These are phyloP conservation scores for Nipponia nippon DNA, from an alignment of 2,113 vertebrate genomes.

Conservation along the genomic window DNA sequence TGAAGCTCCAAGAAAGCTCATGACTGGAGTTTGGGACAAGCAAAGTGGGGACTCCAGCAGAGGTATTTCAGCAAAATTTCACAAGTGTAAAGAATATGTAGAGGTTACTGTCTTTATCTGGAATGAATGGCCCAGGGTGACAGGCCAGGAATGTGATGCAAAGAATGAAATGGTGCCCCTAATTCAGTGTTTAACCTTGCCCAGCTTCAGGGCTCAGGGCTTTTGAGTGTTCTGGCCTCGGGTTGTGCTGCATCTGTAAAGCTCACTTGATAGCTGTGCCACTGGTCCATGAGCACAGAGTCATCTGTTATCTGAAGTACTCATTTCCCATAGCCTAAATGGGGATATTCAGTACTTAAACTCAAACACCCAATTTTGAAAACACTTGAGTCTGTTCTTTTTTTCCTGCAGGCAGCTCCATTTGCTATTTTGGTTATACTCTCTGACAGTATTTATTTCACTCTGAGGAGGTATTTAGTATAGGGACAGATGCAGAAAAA, in stretches of 20 bases:
- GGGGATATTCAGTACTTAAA: neutral
- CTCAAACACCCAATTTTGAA: slow-evolving; percentile 2
- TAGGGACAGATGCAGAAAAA: neutral
- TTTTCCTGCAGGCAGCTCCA: neutral
- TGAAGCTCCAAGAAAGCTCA: neutral
- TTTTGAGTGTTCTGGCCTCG: neutral
- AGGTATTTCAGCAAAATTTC: neutral
- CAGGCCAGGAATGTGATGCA: neutral
- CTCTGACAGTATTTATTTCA: neutral
- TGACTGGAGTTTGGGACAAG: neutral
- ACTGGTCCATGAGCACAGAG: neutral
- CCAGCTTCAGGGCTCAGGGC: neutral
- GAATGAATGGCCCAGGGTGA: neutral
- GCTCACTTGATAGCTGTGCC: neutral
- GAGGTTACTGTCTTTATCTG: neutral
- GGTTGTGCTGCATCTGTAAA: neutral
- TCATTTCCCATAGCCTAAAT: neutral
- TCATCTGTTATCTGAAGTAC: neutral
- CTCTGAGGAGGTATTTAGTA: neutral
- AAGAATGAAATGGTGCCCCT: neutral
- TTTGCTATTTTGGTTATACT: neutral
- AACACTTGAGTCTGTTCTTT: neutral
- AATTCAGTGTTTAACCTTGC: neutral
- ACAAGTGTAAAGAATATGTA: neutral
- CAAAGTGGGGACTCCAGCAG: neutral